Base-by-base conservation (phyloP, 2,888 invertebrate genomes). In the Synanthedon myopaeformis region DNA sequence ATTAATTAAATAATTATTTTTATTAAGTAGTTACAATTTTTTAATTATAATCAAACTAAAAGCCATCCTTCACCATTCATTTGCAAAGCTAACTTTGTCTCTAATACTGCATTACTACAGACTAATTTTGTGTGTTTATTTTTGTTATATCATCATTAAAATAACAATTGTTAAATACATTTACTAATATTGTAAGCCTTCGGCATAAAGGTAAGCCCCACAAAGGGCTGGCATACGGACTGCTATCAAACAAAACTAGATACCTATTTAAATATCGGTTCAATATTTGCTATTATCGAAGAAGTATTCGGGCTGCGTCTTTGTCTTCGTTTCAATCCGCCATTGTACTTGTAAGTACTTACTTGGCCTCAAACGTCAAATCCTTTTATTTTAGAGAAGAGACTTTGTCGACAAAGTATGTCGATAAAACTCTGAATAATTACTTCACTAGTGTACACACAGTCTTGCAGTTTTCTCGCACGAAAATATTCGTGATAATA, bases 241-340 rank as follows among this genome's bases (percentile, higher is more conserved):
- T 45, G 14, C n/a, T 45, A 45, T 13, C 13, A 45, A 45, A 45
- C 14, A 45, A 12, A 45, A 45, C 45, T 45, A 14, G 45, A 45
- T 45, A 35, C 35, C 14, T 45, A 72, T 78, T 77, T 74, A 70
- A 78, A 75, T 73, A 73, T 72, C 69, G 63, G 64, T 66, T 71
- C 72, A 78, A 76, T 76, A 76, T 77, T 79, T 74, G 76, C 75
- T 72, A 76, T 76, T 76, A 78, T 69, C 73, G 74, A 71, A 74
- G 69, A 66, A 69, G 72, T 71, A 74, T 75, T 70, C 69, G 63
- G 61, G 68, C 69, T 62, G 35, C 70, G 70, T 76, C 79, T 83
- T 85, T 82, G 82, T 82, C 82, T 82, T 62, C 64, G 62, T 69
- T 68, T 77, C 76, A 79, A 87, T 86, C 84, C 83, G 76, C 76